Base-by-base conservation (phyloP, 1,140 invertebrate species). In the Papilio xuthus region DNA sequence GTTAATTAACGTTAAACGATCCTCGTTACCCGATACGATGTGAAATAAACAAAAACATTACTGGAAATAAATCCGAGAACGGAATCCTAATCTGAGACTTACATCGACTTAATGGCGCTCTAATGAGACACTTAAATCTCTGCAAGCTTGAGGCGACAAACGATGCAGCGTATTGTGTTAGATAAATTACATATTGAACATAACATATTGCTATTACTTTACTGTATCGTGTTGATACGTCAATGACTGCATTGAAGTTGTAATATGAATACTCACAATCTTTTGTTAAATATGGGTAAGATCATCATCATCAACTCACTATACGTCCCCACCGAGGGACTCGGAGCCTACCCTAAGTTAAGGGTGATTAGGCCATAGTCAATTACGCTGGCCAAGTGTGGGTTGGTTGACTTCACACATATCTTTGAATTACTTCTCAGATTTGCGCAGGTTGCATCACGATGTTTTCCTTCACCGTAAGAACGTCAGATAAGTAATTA, bases 101-200 rank as follows among this genome's bases (percentile, higher is more conserved):
- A 73, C 71, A 47, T 73, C 41, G 37, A 73, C 71, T 23, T 71
- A 71, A 71, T 73, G 71, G 71, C 37, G 12, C 42, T 18, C 71
- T 73, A 73, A 73, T 73, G 71, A 73, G 71, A 44, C 10, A 44
- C 71, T 73, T 73, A 73, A 73, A 73, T 73, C 71, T 44, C 42
- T 73, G 23, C 69, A 42, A n/a, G 20, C 28, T 41, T 70, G 69
- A 42, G 32, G 69, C 69, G 71, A 73, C 71, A 73, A 72, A 50
- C 42, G 42, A 47, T 26, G 26, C 71, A 23, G 41, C 20, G 32
- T 44, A 47, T 47, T 73, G 70, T 47, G 20, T 26, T 44, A 26
- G 41, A 73, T 47, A 47, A 13, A 44, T 73, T 73, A 73, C 50
- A 73, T 6, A 42, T 20, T 18, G 13, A 67, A 15, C 60, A 67